These are phyloP conservation scores for Ferdinandea cuprea DNA, from an alignment of 2,888 invertebrate genomes.

Conservation along the genomic window DNA sequence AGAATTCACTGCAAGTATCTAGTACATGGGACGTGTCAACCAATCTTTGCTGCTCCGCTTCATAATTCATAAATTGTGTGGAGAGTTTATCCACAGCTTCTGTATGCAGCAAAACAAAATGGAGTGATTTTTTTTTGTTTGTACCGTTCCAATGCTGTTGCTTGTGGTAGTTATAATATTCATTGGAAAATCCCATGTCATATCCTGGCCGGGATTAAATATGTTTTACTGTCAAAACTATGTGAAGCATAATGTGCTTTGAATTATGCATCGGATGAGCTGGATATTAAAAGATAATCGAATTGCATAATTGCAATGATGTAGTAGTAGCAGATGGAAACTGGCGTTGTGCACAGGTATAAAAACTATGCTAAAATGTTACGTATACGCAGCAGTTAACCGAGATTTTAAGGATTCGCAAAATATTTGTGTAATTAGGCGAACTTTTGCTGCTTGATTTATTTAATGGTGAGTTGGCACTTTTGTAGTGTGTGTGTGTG, in stretches of 20 bases:
- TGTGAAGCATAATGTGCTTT: neutral
- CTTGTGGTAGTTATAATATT: neutral
- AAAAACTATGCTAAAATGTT: constrained; percentile 9
- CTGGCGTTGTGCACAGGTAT: constrained; percentile 19
- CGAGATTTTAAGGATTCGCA: neutral
- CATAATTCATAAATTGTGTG: constrained; percentile 1
- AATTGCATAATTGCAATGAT: neutral
- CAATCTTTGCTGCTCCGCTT: neutral
- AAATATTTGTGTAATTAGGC: neutral
- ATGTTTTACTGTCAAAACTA: constrained; percentile 17
- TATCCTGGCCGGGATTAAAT: constrained; percentile 20
- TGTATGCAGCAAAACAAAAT: neutral
- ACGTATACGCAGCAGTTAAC: neutral
- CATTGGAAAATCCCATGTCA: constrained; percentile 23
- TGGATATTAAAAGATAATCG: constrained; percentile 3
- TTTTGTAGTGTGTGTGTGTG: too few relatives aligned
- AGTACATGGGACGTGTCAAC: neutral
- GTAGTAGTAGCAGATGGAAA: neutral
- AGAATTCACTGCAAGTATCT: too few relatives aligned
- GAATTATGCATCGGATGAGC: neutral
- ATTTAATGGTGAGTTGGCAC: too few relatives aligned
- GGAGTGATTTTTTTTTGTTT: neutral
- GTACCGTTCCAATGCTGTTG: neutral
- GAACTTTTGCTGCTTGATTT: too few relatives aligned
- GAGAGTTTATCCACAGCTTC: neutral